Base-by-base conservation (phyloP, 2,797 vertebrate genomes). In the Yasuhikotakia modesta region DNA sequence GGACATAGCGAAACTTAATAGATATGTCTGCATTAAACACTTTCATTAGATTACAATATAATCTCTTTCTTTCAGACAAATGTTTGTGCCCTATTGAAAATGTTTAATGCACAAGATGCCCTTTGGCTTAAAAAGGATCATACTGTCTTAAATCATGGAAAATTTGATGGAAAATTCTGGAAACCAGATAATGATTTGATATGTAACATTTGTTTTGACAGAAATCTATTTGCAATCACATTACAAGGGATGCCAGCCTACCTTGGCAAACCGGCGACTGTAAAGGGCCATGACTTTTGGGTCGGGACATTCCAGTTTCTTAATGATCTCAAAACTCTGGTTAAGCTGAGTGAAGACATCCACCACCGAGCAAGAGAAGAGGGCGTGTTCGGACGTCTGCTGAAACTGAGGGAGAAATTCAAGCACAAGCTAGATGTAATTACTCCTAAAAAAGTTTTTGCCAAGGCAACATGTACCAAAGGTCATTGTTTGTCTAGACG, bases 281-380 rank as follows among this genome's bases (percentile, higher is more conserved):
- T 99, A 99, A 84, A 95, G 94, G 71, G 95, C 96, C 90, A 97
- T 93, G 84, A 99, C 95, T 48, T 79, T 90, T 0, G 96, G 96
- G 83, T 99, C 97, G 0, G 97, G 98, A 83, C 98, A 99, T 65
- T 99, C 96, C 79, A 99, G 91, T 86, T 99, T 99, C 90, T 95
- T 97, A 89, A 99, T 98, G 87, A 99, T 99, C 90, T 99, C 98
- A 86, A 98, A 99, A 88, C 97, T 99, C 91, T 99, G 98, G 89
- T 99, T 99, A 86, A 99, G 97, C 87, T 99, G 98, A 0, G 98
- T 99, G 91, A 99, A 99, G 85, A 99, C 95, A 0, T 99, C 98
- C 87, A 99, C 97, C 92, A 99, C 98, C 0, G 97, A 99, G 88
- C 98, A 99, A 87, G 98, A 99, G 90, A 99, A 99, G 12, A 99